Percentiles rank a stretch among this genome's conserved stretches.
phyloP scores from a whole-genome alignment of 2,888 invertebrate species.

The Drosophila conformis region DNA sequence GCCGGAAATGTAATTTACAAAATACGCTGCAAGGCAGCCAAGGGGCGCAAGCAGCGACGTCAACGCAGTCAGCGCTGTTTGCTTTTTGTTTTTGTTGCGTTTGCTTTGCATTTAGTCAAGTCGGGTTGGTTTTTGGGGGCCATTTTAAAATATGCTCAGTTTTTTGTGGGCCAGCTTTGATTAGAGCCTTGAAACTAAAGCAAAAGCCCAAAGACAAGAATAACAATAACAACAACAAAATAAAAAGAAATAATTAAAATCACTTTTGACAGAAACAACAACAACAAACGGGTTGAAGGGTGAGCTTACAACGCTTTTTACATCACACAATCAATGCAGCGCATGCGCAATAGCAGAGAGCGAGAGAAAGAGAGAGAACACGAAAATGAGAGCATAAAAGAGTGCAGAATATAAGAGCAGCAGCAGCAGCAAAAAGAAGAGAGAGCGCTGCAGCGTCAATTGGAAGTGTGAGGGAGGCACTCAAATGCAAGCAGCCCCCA shows the following conservation, averaged over 20 bases:
- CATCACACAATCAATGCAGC: conserved; percentile 76
- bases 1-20: conserved; percentile 85
- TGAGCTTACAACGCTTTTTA: conserved; percentile 65
- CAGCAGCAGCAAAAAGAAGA: conserved; percentile 5
- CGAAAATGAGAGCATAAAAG: conserved; percentile 19
- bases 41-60: conserved; percentile 20
- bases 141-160: conserved; percentile 19
- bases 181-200: conserved; percentile 57
- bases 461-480: conserved; percentile 28
- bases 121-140: neutral
- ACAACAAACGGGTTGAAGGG: conserved; percentile 19
- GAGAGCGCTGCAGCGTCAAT: conserved; percentile 34
- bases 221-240: conserved; percentile 4
- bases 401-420: conserved; percentile 21
- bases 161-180: conserved; percentile 43
- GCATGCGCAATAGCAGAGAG: conserved; percentile 55
- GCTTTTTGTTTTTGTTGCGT: conserved; percentile 37
- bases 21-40: conserved; percentile 82
- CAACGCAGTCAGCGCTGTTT: conserved; percentile 36
- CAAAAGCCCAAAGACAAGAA: conserved; percentile 19
- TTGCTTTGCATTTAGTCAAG: conserved; percentile 10
- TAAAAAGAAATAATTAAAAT: conserved; percentile 32
- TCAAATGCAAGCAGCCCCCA: conserved; percentile 74
- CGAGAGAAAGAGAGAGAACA: conserved; percentile 7
- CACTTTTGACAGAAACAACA: conserved; percentile 36